phyloP scores from a whole-genome alignment of 1,140 invertebrate genomes.

The Magallana angulata region DNA sequence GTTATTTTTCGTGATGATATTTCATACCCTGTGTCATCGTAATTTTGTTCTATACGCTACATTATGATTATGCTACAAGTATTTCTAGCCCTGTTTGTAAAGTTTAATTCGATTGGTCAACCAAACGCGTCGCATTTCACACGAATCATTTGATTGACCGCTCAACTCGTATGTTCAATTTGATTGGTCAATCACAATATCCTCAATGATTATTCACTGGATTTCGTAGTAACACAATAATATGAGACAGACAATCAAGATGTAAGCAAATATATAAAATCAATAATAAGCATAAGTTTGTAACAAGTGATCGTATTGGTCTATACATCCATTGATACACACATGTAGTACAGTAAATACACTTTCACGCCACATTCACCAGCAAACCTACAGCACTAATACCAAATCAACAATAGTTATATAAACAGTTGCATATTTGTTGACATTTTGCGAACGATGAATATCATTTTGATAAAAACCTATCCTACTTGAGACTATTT shows the following conservation, averaged over 20 bases:
- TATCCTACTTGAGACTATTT: background rate
- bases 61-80: slow-evolving; percentile 12
- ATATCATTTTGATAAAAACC: background rate
- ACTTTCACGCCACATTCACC: background rate
- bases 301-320: slow-evolving; percentile 23
- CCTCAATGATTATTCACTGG: slow-evolving; percentile 29
- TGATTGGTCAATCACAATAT: slow-evolving; percentile 32
- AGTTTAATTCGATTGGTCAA: background rate
- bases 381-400: background rate
- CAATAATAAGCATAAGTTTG: slow-evolving; percentile 15
- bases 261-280: slow-evolving; percentile 33
- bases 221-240: slow-evolving; percentile 25
- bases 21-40: background rate
- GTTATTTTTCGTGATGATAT: background rate
- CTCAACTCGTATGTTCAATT: background rate
- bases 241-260: slow-evolving; percentile 31
- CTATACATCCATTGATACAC: background rate
- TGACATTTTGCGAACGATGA: background rate
- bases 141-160: background rate
- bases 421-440: slow-evolving; percentile 34
- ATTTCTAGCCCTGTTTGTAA: slow-evolving; percentile 1
- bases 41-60: background rate
- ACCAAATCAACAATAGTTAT: background rate
- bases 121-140: background rate
- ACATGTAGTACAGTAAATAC: background rate